These are phyloP conservation scores for Philhelius pedissequus DNA, from an alignment of 2,888 invertebrate species.

Conservation along the genomic window DNA sequence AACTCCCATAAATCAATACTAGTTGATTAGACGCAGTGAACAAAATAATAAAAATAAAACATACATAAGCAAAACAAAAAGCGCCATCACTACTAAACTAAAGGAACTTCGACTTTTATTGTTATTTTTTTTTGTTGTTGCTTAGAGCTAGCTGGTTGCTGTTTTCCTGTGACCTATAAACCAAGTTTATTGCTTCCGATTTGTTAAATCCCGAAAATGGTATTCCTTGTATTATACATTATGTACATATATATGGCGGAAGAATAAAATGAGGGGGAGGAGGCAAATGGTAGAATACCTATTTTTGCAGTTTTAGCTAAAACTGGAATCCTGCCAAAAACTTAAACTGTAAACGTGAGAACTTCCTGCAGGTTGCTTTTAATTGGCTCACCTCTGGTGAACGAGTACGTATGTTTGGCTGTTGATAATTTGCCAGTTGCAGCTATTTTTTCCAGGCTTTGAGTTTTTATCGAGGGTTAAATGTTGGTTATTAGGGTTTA, in stretches of 20 bases:
- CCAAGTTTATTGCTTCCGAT: constrained; percentile 17
- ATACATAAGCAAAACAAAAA: not conserved
- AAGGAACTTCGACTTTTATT: not conserved
- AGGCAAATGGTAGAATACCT: not conserved
- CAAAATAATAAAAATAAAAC: too few species aligned
- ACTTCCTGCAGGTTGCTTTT: constrained; percentile 49
- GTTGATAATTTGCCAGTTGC: constrained; percentile 16
- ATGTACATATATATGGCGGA: not conserved
- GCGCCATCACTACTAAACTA: not conserved
- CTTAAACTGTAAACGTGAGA: constrained; percentile 51
- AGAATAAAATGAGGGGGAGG: not conserved
- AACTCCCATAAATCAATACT: constrained; percentile 61
- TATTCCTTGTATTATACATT: not conserved
- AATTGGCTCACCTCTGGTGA: constrained; percentile 54
- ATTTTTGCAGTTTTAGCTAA: constrained; percentile 3
- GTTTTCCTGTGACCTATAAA: constrained; percentile 57
- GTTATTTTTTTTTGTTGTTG: constrained; percentile 1
- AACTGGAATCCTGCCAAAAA: constrained; percentile 54
- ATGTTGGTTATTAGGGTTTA: constrained; percentile 26
- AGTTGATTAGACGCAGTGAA: constrained; percentile 51
- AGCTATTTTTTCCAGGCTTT: not conserved
- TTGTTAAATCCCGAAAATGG: constrained; percentile 11
- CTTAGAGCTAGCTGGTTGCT: not conserved
- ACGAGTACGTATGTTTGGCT: not conserved
- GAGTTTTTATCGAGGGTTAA: constrained; percentile 47